phyloP scores from a whole-genome alignment of 2,113 vertebrate species.

The Phaetusa simplex region DNA sequence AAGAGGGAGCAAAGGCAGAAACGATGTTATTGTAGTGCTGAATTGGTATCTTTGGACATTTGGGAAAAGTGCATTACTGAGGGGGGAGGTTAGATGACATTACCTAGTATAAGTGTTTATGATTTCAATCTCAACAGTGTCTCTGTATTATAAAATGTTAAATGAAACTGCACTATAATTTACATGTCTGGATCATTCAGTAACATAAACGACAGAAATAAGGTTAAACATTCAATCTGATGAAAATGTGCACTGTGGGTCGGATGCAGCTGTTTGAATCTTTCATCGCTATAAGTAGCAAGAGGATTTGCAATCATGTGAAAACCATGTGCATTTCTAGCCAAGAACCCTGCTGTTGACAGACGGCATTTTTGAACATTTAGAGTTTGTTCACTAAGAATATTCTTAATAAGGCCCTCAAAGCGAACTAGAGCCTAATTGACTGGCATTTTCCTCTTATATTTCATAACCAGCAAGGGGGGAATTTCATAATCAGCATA shows the following conservation, averaged over 20 bases:
- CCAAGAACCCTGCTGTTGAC: background rate
- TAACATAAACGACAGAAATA: background rate
- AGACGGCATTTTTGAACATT: rapidly evolving
- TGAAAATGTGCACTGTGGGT: background rate
- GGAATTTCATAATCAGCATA: background rate
- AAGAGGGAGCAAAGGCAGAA: background rate
- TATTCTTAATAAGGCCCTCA: background rate
- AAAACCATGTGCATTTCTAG: background rate
- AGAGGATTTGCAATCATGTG: background rate
- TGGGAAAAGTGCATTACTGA: background rate
- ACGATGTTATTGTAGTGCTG: rapidly evolving
- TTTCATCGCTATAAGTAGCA: background rate
- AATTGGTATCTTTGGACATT: background rate
- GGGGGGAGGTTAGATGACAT: background rate
- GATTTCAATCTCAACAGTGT: background rate
- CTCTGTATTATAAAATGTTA: background rate
- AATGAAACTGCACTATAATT: background rate
- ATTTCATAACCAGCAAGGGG: background rate
- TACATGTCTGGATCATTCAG: background rate
- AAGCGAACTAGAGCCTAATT: background rate
- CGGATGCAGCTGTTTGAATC: background rate
- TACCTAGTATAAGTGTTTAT: background rate
- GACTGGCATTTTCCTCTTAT: background rate
- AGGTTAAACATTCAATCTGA: background rate
- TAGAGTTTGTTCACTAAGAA: background rate